Evolutionary conservation across 1,140 invertebrate genomes (phyloP), one percentile per base, ranked within the genome.

Genomic region (Diploscapter pachys): DNA sequence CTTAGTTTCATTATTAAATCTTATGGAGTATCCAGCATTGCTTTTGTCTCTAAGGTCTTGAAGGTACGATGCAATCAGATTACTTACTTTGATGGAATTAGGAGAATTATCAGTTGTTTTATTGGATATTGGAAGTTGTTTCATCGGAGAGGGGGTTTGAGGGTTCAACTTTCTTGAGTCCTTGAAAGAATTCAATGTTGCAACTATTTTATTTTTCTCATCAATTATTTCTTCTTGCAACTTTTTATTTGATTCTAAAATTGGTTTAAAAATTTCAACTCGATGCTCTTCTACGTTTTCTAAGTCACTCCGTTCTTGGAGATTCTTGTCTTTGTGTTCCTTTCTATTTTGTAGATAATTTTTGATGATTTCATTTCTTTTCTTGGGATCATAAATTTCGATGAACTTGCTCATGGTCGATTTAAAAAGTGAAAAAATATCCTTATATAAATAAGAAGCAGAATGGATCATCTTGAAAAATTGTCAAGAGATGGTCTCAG

Each of bases 201-300:
- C 75, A 78, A 77, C 63, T 63, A 76, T 76, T 77, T 76, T 76
- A 52, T 76, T 76, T 53, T 65, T 54, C 31, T 76, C 75, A 48
- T 76, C 63, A 52, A 77, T 76, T 5, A 76, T 76, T 51, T 76
- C 75, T 31, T 76, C 56, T 76, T 78, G 76, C 2, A 78, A 65
- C 63, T 79, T 72, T 79, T 80, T 59, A 63, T 78, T 79, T 2
- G 75, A 79, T 73, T 78, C 76, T 52, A 79, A 56, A 62, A 78
- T 78, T 1, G 75, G 76, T 78, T 78, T 78, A 54, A 78, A 78
- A 49, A 78, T 4, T 76, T 78, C 75, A 13, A 71, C 59, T 79
- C 75, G 68, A 73, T 78, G 13, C n/a, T 70, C 56, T 80, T 80
- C 78, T 5, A 78, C 48, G 61, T 79, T 13, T 51, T 78, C 64